Conservation (phyloP, 2,888 invertebrate genomes). For the Eristalis tenax region DNA sequence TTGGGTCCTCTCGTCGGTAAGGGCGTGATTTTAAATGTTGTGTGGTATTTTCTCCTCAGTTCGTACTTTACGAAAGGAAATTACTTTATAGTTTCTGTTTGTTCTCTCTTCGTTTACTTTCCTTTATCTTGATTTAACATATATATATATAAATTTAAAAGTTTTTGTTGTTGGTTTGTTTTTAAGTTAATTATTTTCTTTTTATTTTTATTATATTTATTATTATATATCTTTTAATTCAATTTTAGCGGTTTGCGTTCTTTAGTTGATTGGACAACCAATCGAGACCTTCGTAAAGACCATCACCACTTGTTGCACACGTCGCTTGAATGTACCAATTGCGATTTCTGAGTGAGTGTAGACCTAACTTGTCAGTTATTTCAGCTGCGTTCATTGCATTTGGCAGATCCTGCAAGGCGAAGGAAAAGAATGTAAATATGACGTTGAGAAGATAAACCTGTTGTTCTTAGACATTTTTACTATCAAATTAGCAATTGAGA, state of each 20-base stretch:
- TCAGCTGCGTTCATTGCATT: conserved; percentile 99
- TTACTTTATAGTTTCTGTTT: conserved; percentile 32
- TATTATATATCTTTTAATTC: conserved; percentile 73
- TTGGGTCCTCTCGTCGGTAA: conserved; percentile 40
- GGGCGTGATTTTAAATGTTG: conserved; percentile 33
- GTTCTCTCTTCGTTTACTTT: conserved; percentile 67
- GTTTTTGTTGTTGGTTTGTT: conserved; percentile 73
- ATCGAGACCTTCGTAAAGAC: conserved; percentile 99
- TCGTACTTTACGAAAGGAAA: conserved; percentile 54
- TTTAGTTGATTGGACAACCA: conserved; percentile 99
- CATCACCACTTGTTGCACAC: conserved; percentile 99
- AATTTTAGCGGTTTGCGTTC: conserved; percentile 96
- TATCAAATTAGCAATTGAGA: background rate
- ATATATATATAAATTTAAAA: conserved; percentile 74
- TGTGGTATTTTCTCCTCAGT: conserved; percentile 54
- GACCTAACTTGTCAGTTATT: conserved; percentile 99
- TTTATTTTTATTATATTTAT: conserved; percentile 75
- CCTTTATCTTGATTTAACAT: conserved; percentile 73
- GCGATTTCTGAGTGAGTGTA: conserved; percentile 98
- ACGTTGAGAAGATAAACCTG: background rate
- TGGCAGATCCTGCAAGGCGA: conserved; percentile 92
- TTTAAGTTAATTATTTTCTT: conserved; percentile 69
- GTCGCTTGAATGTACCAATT: conserved; percentile 99
- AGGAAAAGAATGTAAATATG: conserved; percentile 6
- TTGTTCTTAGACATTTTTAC: background rate